These are phyloP conservation scores for Solenopsis fugax DNA, from an alignment of 1,140 invertebrate genomes.

Conservation along the genomic window DNA sequence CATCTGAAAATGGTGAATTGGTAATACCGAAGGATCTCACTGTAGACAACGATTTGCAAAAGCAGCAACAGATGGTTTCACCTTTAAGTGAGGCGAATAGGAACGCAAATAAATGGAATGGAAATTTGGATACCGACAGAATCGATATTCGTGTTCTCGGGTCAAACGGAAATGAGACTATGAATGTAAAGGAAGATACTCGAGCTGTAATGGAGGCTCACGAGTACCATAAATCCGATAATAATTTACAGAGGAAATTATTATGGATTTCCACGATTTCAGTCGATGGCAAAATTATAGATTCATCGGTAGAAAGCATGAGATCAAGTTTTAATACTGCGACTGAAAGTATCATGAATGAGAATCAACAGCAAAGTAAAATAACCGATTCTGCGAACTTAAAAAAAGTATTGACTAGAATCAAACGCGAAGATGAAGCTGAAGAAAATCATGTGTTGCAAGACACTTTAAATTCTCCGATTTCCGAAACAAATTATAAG, in stretches of 20 bases:
- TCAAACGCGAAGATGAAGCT: not conserved
- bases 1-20: not conserved
- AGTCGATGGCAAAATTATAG: not conserved
- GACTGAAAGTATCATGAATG: not conserved
- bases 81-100: not conserved
- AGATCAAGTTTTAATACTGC: not conserved
- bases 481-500: not conserved
- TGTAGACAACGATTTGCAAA: constrained; percentile 17
- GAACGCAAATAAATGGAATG: constrained; percentile 48
- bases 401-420: not conserved
- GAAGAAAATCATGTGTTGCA: not conserved
- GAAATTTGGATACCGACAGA: constrained; percentile 37
- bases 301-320: not conserved
- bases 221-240: not conserved
- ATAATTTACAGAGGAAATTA: constrained; percentile 48
- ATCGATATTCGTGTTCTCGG: constrained; percentile 38
- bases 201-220: not conserved
- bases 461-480: not conserved
- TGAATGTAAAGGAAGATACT: constrained; percentile 46
- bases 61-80: constrained; percentile 56
- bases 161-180: constrained; percentile 61
- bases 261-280: constrained; percentile 41
- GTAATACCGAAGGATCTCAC: constrained; percentile 4
- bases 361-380: constrained; percentile 2
- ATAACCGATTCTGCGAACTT: not conserved